Evolutionary conservation across 2,113 vertebrate genomes (phyloP).

Genomic region (Manacus vitellinus): DNA sequence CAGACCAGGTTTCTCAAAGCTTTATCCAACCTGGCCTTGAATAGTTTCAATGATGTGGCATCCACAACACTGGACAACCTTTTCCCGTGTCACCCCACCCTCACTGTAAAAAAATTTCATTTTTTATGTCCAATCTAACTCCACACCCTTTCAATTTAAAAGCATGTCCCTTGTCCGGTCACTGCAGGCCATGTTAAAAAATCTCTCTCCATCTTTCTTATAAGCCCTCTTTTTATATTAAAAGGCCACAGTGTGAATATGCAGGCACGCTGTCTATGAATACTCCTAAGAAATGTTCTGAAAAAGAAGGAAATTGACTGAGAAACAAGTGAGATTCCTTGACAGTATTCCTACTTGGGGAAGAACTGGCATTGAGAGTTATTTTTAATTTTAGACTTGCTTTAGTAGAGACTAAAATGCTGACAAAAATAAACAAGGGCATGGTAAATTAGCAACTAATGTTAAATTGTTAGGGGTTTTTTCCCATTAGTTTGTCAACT

Average conservation of each 20-base stretch:
- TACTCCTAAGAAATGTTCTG: neutral
- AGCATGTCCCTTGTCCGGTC: accelerated
- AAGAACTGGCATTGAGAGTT: neutral
- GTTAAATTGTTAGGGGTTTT: neutral
- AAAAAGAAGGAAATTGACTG: neutral
- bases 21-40: neutral
- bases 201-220: neutral
- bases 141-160: neutral
- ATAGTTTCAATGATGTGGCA: neutral
- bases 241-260: neutral
- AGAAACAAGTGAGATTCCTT: neutral
- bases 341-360: neutral
- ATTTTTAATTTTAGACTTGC: neutral
- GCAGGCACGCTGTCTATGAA: neutral
- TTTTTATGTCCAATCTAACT: neutral
- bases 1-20: neutral
- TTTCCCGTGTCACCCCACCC: neutral
- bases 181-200: neutral
- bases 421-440: neutral
- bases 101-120: neutral
- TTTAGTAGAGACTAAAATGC: neutral
- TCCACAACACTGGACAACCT: neutral
- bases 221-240: neutral
- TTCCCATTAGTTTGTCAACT: neutral
- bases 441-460: neutral